Evolutionary conservation across 2,888 invertebrate species (phyloP), one percentile per base, ranked within the genome.

Genomic region (Eupithecia pulchellata): DNA sequence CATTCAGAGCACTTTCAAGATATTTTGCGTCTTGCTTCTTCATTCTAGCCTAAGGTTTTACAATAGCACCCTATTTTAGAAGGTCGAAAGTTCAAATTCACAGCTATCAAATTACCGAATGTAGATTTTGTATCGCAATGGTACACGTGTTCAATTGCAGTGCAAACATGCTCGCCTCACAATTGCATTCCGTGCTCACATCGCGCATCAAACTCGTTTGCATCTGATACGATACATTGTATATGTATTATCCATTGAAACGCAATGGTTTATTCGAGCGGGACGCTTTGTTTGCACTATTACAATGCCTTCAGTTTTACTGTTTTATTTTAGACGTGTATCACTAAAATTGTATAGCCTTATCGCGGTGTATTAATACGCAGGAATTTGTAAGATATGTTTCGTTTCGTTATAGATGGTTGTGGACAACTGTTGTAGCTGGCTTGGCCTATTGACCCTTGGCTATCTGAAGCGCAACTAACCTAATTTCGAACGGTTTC

Each of bases 151-250:
- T 72, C 72, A 60, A 69, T 76, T 76, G 69, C 75, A 78, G 73
- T 77, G 75, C 79, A 79, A 80, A 78, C 80, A 74, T 77, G 61
- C 74, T 75, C 69, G 71, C 79, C 78, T 77, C 80, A 84, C 80
- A 84, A 83, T 82, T 68, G 78, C 79, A 84, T 86, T 84, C 86
- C 85, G 81, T 79, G 72, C 68, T 71, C 69, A 68, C 72, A 39
- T 73, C 71, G 75, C 69, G 72, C 76, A 75, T 75, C 75, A 66
- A 73, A 74, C 69, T 72, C 39, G 71, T 73, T 69, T 64, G 69
- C 72, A 73, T 73, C 67, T 73, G 74, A 73, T 67, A 74, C 75
- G 74, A 73, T 67, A 74, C 75, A 75, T 78, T 79, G 78, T 80
- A 58, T n/a, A n/a, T n/a, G n/a, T n/a, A 64, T 68, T 69, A 73